Conservation (phyloP, 2,113 vertebrate genomes). For the Larimichthys polyactis region DNA sequence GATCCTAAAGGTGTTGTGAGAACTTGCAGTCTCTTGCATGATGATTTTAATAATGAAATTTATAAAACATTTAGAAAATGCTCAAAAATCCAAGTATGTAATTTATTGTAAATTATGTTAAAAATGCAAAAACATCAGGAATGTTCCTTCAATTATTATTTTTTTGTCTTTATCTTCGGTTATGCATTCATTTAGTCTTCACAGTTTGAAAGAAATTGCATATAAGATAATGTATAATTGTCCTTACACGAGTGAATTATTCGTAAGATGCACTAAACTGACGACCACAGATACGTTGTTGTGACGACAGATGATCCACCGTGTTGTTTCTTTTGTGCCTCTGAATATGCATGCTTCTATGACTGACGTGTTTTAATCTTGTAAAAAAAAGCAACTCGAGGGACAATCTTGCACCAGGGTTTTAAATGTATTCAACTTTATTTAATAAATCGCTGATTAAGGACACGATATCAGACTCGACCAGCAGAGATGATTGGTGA, state of each 20-base stretch:
- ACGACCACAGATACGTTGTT: conserved; percentile 19
- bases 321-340: conserved; percentile 1
- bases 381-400: conserved; percentile 10
- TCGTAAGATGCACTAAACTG: conserved; percentile 4
- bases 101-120: background rate
- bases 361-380: conserved; percentile 2
- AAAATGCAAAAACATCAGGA: background rate
- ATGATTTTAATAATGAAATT: background rate
- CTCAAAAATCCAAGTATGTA: background rate
- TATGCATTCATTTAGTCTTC: background rate
- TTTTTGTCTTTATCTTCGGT: background rate
- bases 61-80: background rate
- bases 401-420: conserved; percentile 9
- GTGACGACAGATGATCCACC: background rate
- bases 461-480: background rate
- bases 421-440: conserved; percentile 37
- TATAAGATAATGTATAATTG: background rate
- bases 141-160: background rate
- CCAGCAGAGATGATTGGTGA: background rate
- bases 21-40: background rate
- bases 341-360: conserved; percentile 42
- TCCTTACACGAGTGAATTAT: conserved; percentile 4
- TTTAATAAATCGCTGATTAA: conserved; percentile 53
- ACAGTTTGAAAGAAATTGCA: background rate
- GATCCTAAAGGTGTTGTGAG: no score